Percentiles rank a stretch among this genome's conserved stretches.
phyloP scores from a whole-genome alignment of 2,113 vertebrate genomes.

The Xenopus tropicalis region DNA sequence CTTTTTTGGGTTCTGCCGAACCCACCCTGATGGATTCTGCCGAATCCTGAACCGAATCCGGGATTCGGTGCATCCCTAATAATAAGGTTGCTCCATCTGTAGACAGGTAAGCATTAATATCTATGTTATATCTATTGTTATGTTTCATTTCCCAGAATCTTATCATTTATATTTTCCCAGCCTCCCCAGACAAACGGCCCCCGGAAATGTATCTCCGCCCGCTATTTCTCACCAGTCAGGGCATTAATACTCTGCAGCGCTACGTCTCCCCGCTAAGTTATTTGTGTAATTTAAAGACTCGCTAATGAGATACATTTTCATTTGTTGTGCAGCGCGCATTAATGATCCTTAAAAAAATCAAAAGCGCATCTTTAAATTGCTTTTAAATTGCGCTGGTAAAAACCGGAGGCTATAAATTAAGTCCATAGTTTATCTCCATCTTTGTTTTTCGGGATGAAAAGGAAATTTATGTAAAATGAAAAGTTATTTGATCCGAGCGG shows the following conservation, averaged over 20 bases:
- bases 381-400: constrained; percentile 46
- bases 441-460: constrained; percentile 45
- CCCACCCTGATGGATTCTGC: too few relatives aligned
- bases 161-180: not conserved
- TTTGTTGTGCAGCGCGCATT: constrained; percentile 44
- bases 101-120: not conserved
- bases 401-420: constrained; percentile 45
- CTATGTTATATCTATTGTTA: not conserved
- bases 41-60: too few relatives aligned
- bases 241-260: constrained; percentile 42
- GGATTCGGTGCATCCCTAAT: too few relatives aligned
- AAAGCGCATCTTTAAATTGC: constrained; percentile 46
- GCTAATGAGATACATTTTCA: constrained; percentile 46
- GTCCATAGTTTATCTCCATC: constrained; percentile 42
- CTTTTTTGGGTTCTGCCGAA: too few relatives aligned
- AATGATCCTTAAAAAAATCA: constrained; percentile 46
- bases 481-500: constrained; percentile 37
- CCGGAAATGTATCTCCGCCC: not conserved
- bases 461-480: constrained; percentile 45
- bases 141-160: constrained; percentile 6
- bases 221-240: constrained; percentile 19
- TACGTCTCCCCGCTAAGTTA: constrained; percentile 41
- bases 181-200: not conserved
- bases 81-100: too few relatives aligned
- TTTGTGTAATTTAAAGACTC: constrained; percentile 45